Evolutionary conservation across 2,113 vertebrate species (phyloP).

Genomic region (Amazona vittata): DNA sequence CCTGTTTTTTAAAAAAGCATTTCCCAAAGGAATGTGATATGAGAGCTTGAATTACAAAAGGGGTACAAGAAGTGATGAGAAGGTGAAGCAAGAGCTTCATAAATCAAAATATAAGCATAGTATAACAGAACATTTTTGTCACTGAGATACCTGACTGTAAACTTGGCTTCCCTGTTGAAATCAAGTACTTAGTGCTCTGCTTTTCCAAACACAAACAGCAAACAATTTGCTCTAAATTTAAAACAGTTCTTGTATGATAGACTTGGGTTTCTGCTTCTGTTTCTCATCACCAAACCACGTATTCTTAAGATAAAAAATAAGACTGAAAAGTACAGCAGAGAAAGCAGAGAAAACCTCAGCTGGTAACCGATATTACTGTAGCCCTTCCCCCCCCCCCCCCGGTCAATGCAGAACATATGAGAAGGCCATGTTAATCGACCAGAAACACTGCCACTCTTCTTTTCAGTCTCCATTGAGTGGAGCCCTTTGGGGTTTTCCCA

Average conservation of each 20-base stretch:
- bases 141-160: background rate
- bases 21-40: background rate
- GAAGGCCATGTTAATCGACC: background rate
- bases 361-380: too few relatives aligned
- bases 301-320: too few relatives aligned
- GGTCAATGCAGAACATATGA: background rate
- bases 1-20: background rate
- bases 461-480: background rate
- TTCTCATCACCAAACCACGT: too few relatives aligned
- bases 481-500: background rate
- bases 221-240: background rate
- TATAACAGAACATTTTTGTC: background rate
- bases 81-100: background rate
- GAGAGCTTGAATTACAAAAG: background rate
- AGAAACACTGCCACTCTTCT: background rate
- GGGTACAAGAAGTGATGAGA: background rate
- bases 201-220: background rate
- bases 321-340: too few relatives aligned
- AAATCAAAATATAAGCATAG: constrained; percentile 1
- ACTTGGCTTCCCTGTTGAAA: background rate
- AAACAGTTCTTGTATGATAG: background rate
- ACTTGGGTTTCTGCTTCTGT: background rate
- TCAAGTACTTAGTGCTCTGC: background rate
- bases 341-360: too few relatives aligned
- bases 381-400: too few relatives aligned